These are phyloP conservation scores for Acanthosoma haemorrhoidale DNA, from an alignment of 2,888 invertebrate genomes.

Conservation along the genomic window DNA sequence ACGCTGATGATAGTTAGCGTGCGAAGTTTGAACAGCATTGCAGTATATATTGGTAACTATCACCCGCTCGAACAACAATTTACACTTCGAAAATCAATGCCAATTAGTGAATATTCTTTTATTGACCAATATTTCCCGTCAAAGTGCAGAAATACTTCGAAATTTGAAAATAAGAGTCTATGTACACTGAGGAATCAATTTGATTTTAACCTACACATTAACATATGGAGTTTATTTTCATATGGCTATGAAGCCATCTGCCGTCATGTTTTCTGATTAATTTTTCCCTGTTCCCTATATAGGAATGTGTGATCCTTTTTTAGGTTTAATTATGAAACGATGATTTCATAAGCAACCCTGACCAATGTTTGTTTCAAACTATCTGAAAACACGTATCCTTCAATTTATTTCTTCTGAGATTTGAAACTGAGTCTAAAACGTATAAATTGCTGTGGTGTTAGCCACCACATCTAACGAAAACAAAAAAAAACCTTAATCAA, in stretches of 20 bases:
- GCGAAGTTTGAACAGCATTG: not conserved
- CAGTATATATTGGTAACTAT: not conserved
- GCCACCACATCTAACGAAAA: no score
- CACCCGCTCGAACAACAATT: not conserved
- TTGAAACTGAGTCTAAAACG: no score
- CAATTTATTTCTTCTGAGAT: no score
- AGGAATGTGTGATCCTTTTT: no score
- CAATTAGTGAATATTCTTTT: not conserved
- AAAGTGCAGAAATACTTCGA: not conserved
- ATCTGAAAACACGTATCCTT: no score
- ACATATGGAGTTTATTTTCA: conserved; percentile 3
- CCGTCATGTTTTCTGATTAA: not conserved
- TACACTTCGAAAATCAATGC: not conserved
- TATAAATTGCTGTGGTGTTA: no score
- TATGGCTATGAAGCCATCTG: not conserved
- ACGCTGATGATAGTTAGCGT: no score
- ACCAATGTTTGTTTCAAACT: no score
- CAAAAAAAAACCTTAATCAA: no score
- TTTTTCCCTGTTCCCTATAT: no score
- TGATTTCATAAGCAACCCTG: no score
- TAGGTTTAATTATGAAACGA: no score
- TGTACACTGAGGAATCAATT: not conserved
- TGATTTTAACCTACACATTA: not conserved
- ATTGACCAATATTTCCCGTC: not conserved
- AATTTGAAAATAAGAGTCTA: not conserved